phyloP scores from a whole-genome alignment of 2,113 vertebrate species.

The Istiophorus platypterus region DNA sequence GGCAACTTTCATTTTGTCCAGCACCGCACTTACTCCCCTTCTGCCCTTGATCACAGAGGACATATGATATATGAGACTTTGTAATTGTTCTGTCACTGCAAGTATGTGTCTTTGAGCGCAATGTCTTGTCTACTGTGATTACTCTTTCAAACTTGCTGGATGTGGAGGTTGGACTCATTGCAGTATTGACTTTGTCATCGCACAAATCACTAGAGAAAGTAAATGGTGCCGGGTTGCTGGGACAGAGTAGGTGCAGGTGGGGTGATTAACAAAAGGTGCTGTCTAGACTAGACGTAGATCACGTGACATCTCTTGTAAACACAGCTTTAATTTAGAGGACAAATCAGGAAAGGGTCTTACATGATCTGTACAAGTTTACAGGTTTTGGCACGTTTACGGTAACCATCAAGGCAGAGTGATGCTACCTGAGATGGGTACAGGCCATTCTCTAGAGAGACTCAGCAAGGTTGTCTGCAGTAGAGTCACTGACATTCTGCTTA shows the following conservation, averaged over 20 bases:
- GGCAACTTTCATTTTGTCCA: slow-evolving; percentile 29
- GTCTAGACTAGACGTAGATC: slow-evolving; percentile 9
- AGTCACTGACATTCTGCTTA: slow-evolving; percentile 13
- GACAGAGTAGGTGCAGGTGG: slow-evolving; percentile 33
- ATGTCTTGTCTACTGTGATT: slow-evolving; percentile 29
- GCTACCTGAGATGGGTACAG: neutral
- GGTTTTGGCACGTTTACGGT: slow-evolving; percentile 5
- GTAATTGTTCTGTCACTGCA: slow-evolving; percentile 76
- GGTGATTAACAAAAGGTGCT: slow-evolving; percentile 16
- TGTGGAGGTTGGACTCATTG: slow-evolving; percentile 23
- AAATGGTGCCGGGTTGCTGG: slow-evolving; percentile 27
- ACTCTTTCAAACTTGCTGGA: slow-evolving; percentile 47
- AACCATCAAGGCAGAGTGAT: neutral
- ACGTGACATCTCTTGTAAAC: slow-evolving; percentile 28
- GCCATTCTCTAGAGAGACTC: slow-evolving; percentile 9
- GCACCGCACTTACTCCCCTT: slow-evolving; percentile 2
- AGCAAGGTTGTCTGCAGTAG: neutral
- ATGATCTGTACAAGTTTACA: neutral
- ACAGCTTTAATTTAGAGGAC: slow-evolving; percentile 4
- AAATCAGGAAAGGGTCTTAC: neutral
- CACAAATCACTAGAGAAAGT: slow-evolving; percentile 54
- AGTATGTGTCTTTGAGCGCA: slow-evolving; percentile 58
- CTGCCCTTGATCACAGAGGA: slow-evolving; percentile 30
- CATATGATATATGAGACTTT: slow-evolving; percentile 53
- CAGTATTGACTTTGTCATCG: slow-evolving; percentile 49